These are phyloP conservation scores for Propithecus perrieri DNA, from an alignment of 2,797 vertebrate genomes.

Conservation along the genomic window DNA sequence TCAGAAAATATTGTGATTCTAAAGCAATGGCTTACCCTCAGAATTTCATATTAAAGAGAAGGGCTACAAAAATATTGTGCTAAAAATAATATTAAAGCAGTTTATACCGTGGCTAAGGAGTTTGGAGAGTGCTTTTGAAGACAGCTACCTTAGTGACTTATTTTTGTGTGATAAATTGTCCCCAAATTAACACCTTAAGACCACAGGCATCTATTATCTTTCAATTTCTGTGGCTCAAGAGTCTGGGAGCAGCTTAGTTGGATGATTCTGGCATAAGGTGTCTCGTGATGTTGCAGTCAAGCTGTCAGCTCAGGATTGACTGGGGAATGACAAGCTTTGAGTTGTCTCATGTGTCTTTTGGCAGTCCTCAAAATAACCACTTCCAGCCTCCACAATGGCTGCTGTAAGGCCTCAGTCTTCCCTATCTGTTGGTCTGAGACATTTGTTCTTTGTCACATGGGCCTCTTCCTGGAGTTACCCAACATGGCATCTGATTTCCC, in stretches of 20 bases:
- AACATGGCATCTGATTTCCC: too few species aligned
- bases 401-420: not conserved
- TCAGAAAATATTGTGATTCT: not conserved
- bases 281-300: not conserved
- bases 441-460: too few species aligned
- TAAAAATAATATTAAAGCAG: not conserved
- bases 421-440: not conserved
- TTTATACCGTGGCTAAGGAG: not conserved
- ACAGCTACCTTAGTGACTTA: not conserved
- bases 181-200: not conserved
- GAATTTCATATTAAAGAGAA: not conserved
- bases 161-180: not conserved
- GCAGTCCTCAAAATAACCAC: too few species aligned
- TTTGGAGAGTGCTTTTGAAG: not conserved
- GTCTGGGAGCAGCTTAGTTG: not conserved
- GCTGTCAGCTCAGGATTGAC: not conserved
- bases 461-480: not conserved
- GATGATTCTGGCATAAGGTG: not conserved
- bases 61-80: not conserved
- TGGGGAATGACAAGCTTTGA: not conserved
- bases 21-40: fast-evolving
- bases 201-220: not conserved
- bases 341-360: fast-evolving
- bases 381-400: not conserved
- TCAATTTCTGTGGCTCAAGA: not conserved